A percentile compares a stretch with the other conserved stretches of the same genome.
These are phyloP conservation scores for Rousettus leschenaultii DNA, from an alignment of 2,113 vertebrate species.

Conservation along the genomic window DNA sequence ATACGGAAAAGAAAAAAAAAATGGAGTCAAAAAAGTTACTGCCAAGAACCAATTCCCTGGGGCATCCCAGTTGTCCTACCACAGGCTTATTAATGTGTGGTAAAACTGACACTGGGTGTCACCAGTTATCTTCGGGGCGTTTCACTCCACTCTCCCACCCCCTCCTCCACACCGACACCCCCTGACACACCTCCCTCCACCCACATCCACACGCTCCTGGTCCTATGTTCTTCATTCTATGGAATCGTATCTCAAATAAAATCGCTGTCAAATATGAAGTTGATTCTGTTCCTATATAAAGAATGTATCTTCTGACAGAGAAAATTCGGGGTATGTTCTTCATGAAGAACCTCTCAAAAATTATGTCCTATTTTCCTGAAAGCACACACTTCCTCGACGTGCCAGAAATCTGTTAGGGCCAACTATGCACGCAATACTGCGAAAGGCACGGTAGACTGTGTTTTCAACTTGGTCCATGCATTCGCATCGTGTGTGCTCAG, in stretches of 20 bases:
- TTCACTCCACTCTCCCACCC: not conserved
- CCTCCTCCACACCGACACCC: not conserved
- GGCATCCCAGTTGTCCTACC: rapidly evolving
- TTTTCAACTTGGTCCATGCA: not conserved
- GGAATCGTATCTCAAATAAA: not conserved
- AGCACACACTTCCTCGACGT: not conserved
- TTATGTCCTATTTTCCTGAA: not conserved
- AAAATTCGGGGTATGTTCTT: not conserved
- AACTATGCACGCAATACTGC: not conserved
- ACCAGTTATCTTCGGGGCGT: not conserved
- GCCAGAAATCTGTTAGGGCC: not conserved
- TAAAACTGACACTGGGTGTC: not conserved
- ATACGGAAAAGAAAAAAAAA: not conserved
- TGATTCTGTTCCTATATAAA: not conserved
- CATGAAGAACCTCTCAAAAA: not conserved
- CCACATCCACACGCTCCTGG: not conserved
- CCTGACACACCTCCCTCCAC: no score
- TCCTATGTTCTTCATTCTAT: not conserved
- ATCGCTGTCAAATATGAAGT: not conserved
- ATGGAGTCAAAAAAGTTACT: not conserved
- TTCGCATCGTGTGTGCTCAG: not conserved
- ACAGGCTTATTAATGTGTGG: not conserved
- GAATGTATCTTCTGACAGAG: not conserved
- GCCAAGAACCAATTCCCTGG: not conserved
- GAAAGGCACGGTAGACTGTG: not conserved